phyloP scores from a whole-genome alignment of 2,113 vertebrate species.

The Anhinga anhinga region DNA sequence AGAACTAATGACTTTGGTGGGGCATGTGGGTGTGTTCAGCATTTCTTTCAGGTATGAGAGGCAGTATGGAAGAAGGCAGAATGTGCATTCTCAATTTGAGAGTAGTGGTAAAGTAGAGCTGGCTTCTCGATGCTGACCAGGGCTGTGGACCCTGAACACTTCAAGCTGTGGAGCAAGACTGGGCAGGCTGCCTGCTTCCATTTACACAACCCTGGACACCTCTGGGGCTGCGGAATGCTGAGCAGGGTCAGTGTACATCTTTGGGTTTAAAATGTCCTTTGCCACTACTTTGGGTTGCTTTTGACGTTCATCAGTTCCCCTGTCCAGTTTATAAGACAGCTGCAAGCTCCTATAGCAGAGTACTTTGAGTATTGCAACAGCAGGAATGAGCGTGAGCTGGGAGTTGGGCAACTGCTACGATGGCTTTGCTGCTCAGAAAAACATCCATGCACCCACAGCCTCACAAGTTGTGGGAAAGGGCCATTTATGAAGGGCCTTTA shows the following conservation, averaged over 20 bases:
- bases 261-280: neutral
- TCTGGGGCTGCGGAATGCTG: neutral
- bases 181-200: neutral
- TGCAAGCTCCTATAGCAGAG: neutral
- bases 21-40: neutral
- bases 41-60: neutral
- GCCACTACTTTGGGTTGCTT: neutral
- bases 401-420: neutral
- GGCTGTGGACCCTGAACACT: neutral
- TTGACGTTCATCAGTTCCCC: neutral
- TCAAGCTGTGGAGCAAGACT: neutral
- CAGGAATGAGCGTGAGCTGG: neutral
- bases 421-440: neutral
- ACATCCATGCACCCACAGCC: neutral
- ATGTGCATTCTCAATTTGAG: neutral
- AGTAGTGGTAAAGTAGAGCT: neutral
- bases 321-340: neutral
- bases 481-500: neutral
- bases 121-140: neutral
- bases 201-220: neutral
- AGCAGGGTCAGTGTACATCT: neutral
- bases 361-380: rapidly evolving
- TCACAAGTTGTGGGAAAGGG: neutral
- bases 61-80: neutral
- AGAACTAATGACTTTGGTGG: neutral